Evolutionary conservation across 2,113 vertebrate genomes (phyloP).

Genomic region (Rhinolophus sinicus): DNA sequence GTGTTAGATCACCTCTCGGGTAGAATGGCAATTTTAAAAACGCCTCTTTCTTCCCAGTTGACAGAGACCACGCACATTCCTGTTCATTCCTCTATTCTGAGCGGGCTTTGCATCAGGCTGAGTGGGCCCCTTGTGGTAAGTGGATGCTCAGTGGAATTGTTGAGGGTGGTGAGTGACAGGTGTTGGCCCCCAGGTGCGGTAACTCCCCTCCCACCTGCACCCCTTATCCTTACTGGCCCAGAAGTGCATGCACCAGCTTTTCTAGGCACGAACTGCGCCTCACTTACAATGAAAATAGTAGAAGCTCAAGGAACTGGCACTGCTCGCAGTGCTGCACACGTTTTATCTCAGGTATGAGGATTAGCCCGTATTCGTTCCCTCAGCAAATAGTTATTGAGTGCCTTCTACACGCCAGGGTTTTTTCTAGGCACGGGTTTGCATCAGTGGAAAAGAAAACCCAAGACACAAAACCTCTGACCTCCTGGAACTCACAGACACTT

Average conservation of each 20-base stretch:
- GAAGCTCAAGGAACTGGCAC: neutral
- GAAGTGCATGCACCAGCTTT: neutral
- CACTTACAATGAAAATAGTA: neutral
- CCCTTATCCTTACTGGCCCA: neutral
- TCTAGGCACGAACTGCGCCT: too few species aligned
- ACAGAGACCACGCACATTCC: neutral
- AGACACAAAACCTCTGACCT: neutral
- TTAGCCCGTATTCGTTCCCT: neutral
- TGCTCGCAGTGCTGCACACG: rapidly evolving
- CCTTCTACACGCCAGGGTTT: neutral
- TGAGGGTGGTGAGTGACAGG: neutral
- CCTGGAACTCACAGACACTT: neutral
- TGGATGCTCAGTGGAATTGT: neutral
- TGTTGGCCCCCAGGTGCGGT: neutral
- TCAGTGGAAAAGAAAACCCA: rapidly evolving
- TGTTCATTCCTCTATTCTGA: rapidly evolving
- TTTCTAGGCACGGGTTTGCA: neutral
- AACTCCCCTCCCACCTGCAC: neutral
- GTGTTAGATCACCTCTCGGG: neutral
- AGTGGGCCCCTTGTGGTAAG: neutral
- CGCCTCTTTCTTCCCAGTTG: neutral
- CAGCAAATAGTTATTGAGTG: neutral
- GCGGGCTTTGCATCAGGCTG: neutral
- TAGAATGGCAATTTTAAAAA: neutral
- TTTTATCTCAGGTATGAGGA: rapidly evolving